Percentiles rank a stretch among this genome's conserved stretches.
phyloP scores from a whole-genome alignment of 2,113 vertebrate genomes.

The Serinus canaria region DNA sequence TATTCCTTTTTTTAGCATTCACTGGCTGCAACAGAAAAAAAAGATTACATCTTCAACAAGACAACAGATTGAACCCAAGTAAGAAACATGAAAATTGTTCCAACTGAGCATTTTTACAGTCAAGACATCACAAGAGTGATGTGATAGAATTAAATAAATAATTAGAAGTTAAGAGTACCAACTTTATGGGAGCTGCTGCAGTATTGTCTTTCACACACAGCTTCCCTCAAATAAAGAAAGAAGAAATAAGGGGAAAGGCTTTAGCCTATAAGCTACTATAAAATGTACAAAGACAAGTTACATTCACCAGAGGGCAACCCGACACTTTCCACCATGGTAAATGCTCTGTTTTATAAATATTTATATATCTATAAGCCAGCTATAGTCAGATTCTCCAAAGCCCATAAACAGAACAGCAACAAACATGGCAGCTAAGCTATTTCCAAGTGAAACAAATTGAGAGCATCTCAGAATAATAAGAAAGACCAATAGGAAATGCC shows the following conservation, averaged over 20 bases:
- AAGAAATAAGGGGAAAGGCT: background rate
- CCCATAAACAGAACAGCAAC: background rate
- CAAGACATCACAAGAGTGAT: background rate
- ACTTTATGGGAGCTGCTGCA: background rate
- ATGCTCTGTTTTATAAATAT: background rate
- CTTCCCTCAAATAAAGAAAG: background rate
- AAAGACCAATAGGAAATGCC: background rate
- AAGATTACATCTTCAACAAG: background rate
- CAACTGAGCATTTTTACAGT: background rate
- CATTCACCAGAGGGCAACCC: background rate
- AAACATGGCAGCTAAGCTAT: background rate
- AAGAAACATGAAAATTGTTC: background rate
- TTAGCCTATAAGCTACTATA: background rate
- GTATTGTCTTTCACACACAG: background rate
- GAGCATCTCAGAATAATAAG: background rate
- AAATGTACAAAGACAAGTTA: background rate
- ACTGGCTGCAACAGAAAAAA: background rate
- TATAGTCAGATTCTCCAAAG: background rate
- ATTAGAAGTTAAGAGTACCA: background rate
- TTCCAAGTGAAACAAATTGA: conserved; percentile 13
- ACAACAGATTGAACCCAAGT: background rate
- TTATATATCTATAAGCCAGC: background rate
- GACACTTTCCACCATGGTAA: background rate
- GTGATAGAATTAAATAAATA: background rate
- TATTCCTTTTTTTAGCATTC: background rate